Evolutionary conservation across 2,113 vertebrate species (phyloP).

Genomic region (Panthera uncia): DNA sequence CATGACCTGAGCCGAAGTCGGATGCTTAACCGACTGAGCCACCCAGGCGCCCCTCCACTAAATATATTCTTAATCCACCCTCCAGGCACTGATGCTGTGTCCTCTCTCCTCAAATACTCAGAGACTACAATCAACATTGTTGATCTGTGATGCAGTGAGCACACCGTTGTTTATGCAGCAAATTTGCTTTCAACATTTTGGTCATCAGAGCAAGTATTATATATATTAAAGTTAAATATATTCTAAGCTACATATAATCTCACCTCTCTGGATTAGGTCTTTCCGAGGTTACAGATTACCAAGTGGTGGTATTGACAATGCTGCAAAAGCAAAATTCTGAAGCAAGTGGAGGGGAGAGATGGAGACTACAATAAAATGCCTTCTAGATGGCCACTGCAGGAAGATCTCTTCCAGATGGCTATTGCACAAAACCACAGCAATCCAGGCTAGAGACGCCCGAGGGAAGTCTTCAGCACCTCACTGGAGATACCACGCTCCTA

Average conservation of each 20-base stretch:
- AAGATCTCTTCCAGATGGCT: not conserved
- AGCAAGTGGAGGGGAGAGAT: not conserved
- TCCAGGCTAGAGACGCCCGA: not conserved
- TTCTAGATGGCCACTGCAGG: not conserved
- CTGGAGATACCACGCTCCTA: not conserved
- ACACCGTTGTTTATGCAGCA: not conserved
- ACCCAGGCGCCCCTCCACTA: not conserved
- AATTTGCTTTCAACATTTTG: not conserved
- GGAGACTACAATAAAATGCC: not conserved
- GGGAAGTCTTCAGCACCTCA: not conserved
- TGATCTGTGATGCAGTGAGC: not conserved
- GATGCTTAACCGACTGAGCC: too few species aligned
- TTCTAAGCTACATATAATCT: not conserved
- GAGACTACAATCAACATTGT: not conserved
- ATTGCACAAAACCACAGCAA: not conserved
- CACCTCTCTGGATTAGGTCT: not conserved
- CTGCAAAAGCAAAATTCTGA: not conserved
- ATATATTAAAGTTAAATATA: not conserved
- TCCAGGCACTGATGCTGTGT: not conserved
- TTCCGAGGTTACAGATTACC: not conserved
- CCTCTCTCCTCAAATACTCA: not conserved
- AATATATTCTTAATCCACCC: conserved; percentile 46
- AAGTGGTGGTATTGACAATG: not conserved
- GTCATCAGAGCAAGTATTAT: not conserved
- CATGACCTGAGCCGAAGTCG: too few species aligned